Evolutionary conservation across 64 coral and sea anemone genomes (phyloP).

Genomic region (Pocillopora damicornis): DNA sequence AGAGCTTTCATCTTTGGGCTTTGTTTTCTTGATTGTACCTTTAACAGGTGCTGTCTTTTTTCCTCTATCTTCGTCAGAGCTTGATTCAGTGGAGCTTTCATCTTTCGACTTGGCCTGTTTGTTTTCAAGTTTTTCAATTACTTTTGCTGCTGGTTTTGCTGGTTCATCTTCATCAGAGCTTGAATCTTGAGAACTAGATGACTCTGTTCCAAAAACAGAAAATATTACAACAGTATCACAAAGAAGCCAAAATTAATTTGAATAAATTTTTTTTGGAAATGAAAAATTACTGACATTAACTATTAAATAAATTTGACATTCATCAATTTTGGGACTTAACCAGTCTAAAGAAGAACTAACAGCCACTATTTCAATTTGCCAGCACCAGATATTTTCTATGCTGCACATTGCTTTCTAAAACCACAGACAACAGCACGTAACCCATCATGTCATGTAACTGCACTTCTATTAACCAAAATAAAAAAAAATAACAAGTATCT

Average conservation of each 20-base stretch:
- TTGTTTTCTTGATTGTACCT: background rate
- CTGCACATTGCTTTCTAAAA: no score
- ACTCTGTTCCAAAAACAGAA: background rate
- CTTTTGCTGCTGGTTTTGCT: background rate
- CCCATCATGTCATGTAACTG: background rate
- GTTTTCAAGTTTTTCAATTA: background rate
- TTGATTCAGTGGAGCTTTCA: background rate
- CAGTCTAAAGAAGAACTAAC: background rate
- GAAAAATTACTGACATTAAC: no score
- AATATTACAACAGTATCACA: background rate
- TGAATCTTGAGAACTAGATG: slow-evolving; percentile 12
- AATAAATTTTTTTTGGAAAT: no score
- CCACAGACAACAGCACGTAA: no score
- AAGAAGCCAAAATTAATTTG: no score
- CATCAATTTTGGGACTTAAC: background rate
- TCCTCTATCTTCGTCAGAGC: slow-evolving; percentile 9
- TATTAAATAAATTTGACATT: no score
- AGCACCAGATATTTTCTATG: no score
- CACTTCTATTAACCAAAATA: background rate
- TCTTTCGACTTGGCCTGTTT: background rate
- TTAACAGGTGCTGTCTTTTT: background rate
- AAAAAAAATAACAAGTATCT: background rate
- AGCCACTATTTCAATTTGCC: no score
- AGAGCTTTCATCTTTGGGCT: background rate
- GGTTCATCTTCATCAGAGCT: background rate